A percentile compares a stretch with the other conserved stretches of the same genome.
Conservation (phyloP, 2,797 vertebrate genomes). For the Bovichtus variegatus region DNA sequence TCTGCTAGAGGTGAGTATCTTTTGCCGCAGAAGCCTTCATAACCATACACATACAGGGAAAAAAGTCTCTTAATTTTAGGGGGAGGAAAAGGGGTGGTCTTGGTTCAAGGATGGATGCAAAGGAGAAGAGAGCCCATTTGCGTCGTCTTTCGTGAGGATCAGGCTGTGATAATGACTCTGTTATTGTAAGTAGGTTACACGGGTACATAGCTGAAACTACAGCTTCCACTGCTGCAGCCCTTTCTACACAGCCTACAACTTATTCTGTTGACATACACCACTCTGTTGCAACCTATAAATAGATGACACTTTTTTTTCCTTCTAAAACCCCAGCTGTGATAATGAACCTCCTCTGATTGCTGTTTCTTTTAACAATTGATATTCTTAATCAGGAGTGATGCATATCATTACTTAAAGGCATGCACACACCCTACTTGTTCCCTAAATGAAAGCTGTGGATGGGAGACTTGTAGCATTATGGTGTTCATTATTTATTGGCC, state of each 20-base stretch:
- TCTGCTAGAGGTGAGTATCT: conserved; percentile 84
- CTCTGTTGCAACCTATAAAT: conserved; percentile 38
- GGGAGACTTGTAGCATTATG: neutral
- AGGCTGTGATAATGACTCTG: conserved; percentile 57
- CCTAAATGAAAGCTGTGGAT: conserved; percentile 2
- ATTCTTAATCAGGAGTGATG: conserved; percentile 23
- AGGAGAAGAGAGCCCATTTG: conserved; percentile 46
- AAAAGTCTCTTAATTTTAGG: conserved; percentile 38
- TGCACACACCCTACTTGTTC: conserved; percentile 36
- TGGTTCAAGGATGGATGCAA: conserved; percentile 31
- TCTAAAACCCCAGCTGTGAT: neutral
- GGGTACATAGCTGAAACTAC: conserved; percentile 59
- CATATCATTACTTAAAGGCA: conserved; percentile 29
- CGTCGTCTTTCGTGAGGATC: conserved; percentile 57
- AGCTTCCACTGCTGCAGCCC: conserved; percentile 66
- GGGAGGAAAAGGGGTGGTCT: conserved; percentile 14
- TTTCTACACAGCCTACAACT: conserved; percentile 55
- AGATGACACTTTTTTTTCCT: conserved; percentile 5
- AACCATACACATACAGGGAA: conserved; percentile 32
- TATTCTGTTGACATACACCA: conserved; percentile 33
- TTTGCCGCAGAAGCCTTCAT: conserved; percentile 79
- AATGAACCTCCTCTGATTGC: conserved; percentile 4
- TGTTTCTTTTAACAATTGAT: neutral
- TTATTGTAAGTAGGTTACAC: conserved; percentile 71
- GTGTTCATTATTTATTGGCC: neutral